Conservation (phyloP, 2,888 invertebrate genomes). For the Leucania comma region DNA sequence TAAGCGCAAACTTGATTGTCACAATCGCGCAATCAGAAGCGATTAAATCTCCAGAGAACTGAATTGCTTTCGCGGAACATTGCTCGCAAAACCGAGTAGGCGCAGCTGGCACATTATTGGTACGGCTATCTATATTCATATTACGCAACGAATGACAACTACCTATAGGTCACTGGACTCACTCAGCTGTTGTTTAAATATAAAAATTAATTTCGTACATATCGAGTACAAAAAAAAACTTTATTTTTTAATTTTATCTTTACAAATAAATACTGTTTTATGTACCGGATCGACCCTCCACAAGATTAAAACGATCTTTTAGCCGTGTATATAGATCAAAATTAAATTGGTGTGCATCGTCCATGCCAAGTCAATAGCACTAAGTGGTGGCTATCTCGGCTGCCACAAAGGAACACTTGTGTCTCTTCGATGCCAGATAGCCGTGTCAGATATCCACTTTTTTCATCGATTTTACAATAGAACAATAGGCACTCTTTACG, state of each 20-base stretch:
- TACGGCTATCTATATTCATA: too few relatives aligned
- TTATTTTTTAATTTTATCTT: too few relatives aligned
- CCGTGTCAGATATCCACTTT: slow-evolving; percentile 61
- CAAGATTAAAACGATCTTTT: too few relatives aligned
- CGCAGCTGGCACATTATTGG: slow-evolving; percentile 49
- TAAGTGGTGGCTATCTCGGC: slow-evolving; percentile 39
- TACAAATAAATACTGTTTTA: too few relatives aligned
- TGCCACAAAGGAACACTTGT: slow-evolving; percentile 64
- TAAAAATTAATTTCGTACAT: too few relatives aligned
- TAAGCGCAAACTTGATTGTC: slow-evolving; percentile 62
- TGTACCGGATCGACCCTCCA: too few relatives aligned
- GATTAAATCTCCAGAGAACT: slow-evolving; percentile 65
- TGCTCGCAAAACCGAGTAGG: slow-evolving; percentile 60
- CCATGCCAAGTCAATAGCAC: slow-evolving; percentile 31
- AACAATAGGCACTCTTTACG: slow-evolving; percentile 46
- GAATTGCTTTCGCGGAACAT: slow-evolving; percentile 60
- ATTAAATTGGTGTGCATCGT: slow-evolving; percentile 13
- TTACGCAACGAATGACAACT: too few relatives aligned
- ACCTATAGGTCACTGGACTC: too few relatives aligned
- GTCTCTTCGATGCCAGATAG: slow-evolving; percentile 51
- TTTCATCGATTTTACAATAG: slow-evolving; percentile 43
- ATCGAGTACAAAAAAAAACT: too few relatives aligned
- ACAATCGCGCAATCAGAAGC: slow-evolving; percentile 59
- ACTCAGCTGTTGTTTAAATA: too few relatives aligned
- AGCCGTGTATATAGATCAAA: too few relatives aligned